Evolutionary conservation across 1,140 invertebrate genomes (phyloP), one percentile per base, ranked within the genome.

Genomic region (Aphis gossypii): DNA sequence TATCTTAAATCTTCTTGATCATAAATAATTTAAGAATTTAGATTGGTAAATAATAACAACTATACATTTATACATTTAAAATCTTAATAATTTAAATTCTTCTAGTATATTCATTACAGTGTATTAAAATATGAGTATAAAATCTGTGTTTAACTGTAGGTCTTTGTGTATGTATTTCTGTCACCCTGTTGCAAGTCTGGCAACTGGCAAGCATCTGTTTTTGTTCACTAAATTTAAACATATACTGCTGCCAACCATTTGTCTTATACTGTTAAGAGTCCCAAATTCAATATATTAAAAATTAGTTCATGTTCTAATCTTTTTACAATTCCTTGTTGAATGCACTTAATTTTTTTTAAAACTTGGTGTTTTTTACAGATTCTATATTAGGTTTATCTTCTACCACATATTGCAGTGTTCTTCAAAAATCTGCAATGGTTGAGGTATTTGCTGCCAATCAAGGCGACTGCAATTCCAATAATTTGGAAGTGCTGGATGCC

Each of bases 391-490:
- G 82, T 51, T 84, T 93, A 54, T 93, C 92, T 54, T 93, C 92
- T 86, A 84, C 82, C 25, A 86, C 92, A 44, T 93, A 93, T 51
- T 46, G 91, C 46, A 84, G 82, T 21, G 90, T 83, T 23, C 68
- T 92, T 35, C 44, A 84, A 93, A 93, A 93, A 84, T 93, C 92
- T 18, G 25, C 92, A 23, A 93, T 93, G 92, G 92, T 93, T 44
- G 92, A 93, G 82, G 92, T 93, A 18, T 93, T 93, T 86, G 48
- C 92, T 41, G 92, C 92, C 35, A 93, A 56, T 86, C 92, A 93
- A 86, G 92, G 92, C 60, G 94, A 94, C 30, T 94, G 91, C 18
- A 94, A 94, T 93, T 94, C 94, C 48, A 94, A 94, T 92, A 94
- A 94, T 92, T 56, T 91, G 76, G 89, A 91, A 92, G 68, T 86